Evolutionary conservation across 2,797 vertebrate species (phyloP), one percentile per base, ranked within the genome.

Genomic region (Neomorphus geoffroyi): DNA sequence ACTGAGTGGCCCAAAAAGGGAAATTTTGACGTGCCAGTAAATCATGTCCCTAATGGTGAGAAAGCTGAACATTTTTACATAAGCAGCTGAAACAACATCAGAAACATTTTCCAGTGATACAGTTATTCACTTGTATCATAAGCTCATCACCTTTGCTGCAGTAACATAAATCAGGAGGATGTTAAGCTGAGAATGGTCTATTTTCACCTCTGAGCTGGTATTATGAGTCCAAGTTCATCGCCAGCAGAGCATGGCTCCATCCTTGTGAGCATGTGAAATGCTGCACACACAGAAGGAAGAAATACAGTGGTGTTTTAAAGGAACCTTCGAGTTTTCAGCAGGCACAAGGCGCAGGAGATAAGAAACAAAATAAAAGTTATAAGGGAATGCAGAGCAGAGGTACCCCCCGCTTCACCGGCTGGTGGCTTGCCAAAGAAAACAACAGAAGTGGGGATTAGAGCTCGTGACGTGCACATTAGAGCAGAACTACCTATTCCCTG

Each of bases 1-100:
- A 90, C 50, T n/a, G 70, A 95, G 62, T 92, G 67, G 77, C 65
- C 72, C 93, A 88, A 94, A 93, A 92, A 91, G 64, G 51, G 84
- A 96, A 95, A 94, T 88, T 92, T 93, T 95, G 96, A 96, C 6
- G 1, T 54, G 93, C 84, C 82, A 91, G 87, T 97, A 96, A 97
- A 96, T 97, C 90, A 94, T 61, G 26, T 73, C 91, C 78, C 67
- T 96, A 91, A 94, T 85, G 85, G 94, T 78, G 82, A 96, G 80
- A 95, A 54, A 95, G 88, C 43, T 73, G 95, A 95, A 74, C 35
- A 10, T 96, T 96, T 96, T 95, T 77, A 86, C 56, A 64, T 57
- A 86, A 92, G 92, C 97, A 97, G 96, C 97, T 98, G 97, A 97
- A 97, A 97, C 87, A 97, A 96, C 97, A 96, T 70, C 75, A 87